A percentile compares a stretch with the other conserved stretches of the same genome.
Conservation (phyloP, 2,797 vertebrate genomes). For the Gallinago nigripennis region DNA sequence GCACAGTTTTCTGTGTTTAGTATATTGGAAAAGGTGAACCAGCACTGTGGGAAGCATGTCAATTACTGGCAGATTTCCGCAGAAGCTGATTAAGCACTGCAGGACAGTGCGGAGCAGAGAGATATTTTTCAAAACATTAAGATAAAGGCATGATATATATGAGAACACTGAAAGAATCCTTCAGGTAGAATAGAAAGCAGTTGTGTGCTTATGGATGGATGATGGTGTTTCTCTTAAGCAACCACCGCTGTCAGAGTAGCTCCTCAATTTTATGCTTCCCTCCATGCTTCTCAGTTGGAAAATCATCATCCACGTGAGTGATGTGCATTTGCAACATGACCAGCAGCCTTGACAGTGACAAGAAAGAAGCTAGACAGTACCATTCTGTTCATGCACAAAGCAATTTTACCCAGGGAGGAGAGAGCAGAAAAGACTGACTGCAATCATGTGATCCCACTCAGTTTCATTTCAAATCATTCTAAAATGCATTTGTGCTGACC, state of each 20-base stretch:
- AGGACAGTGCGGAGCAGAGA: neutral
- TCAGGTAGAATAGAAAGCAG: neutral
- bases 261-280: neutral
- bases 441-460: neutral
- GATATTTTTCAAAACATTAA: neutral
- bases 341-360: slow-evolving; percentile 33
- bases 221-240: neutral
- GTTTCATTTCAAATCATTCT: slow-evolving; percentile 24
- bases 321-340: neutral
- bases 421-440: neutral
- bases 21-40: neutral
- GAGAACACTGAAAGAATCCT: neutral
- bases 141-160: neutral
- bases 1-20: neutral
- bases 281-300: neutral
- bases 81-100: neutral
- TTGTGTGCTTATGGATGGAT: neutral
- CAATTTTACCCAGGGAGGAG: slow-evolving; percentile 4
- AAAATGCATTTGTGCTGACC: slow-evolving; percentile 10
- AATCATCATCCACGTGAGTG: neutral
- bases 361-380: neutral
- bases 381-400: neutral
- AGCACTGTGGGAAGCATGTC: neutral
- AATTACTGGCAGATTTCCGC: neutral
- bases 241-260: neutral